phyloP scores from a whole-genome alignment of 1,140 invertebrate species.

The Parapsyche elsis region DNA sequence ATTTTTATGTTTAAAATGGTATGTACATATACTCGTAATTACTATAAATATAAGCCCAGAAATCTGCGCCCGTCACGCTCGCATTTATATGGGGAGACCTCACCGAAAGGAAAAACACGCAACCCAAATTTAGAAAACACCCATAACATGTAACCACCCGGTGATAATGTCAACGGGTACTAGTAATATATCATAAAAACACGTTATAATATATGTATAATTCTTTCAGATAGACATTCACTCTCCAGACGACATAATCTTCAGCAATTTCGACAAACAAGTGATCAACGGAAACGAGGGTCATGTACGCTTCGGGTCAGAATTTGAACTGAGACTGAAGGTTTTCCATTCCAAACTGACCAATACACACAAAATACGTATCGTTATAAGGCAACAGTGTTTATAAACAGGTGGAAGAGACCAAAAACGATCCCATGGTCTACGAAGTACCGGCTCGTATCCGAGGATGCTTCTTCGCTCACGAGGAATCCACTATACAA shows the following conservation, averaged over 20 bases:
- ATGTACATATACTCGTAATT: too few relatives aligned
- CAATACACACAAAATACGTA: background rate
- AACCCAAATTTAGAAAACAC: too few relatives aligned
- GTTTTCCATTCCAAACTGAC: background rate
- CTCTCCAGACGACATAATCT: constrained; percentile 50
- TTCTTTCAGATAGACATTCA: constrained; percentile 49
- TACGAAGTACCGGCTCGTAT: constrained; percentile 57
- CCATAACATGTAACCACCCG: too few relatives aligned
- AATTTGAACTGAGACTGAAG: constrained; percentile 46
- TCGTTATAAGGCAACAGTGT: background rate
- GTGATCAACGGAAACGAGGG: constrained; percentile 46
- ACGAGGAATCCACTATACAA: constrained; percentile 58
- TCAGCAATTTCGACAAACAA: constrained; percentile 51
- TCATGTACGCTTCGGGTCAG: constrained; percentile 42
- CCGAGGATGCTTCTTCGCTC: constrained; percentile 62
- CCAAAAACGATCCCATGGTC: constrained; percentile 62
- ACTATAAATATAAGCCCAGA: too few relatives aligned
- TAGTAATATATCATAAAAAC: too few relatives aligned
- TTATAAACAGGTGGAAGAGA: constrained; percentile 59
- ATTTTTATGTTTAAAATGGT: too few relatives aligned
- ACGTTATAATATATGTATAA: background rate
- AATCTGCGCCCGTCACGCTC: too few relatives aligned
- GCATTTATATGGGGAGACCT: too few relatives aligned
- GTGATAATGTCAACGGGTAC: too few relatives aligned
- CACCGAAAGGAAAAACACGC: too few relatives aligned